A percentile compares a stretch with the other conserved stretches of the same genome.
phyloP scores from a whole-genome alignment of 2,113 vertebrate species.

The Hydrolagus affinis region DNA sequence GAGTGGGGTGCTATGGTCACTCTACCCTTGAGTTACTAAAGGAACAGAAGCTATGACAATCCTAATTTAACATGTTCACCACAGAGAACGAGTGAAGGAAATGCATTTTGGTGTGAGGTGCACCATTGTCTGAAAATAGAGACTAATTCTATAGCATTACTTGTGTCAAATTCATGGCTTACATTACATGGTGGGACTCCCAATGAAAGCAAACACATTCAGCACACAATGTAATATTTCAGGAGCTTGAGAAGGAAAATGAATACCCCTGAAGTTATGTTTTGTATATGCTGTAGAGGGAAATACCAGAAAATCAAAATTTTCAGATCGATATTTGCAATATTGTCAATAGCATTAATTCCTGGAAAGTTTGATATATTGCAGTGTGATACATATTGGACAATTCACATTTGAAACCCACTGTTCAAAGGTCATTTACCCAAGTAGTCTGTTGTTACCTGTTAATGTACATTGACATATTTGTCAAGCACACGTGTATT shows the following conservation, averaged over 20 bases:
- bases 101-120: not conserved
- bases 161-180: no score
- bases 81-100: not conserved
- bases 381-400: constrained; percentile 9
- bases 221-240: no score
- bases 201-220: not conserved
- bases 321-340: no score
- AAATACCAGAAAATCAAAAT: not conserved
- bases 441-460: constrained; percentile 10
- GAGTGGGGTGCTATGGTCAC: not conserved
- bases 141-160: not conserved
- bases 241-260: no score
- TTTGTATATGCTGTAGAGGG: constrained; percentile 7
- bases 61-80: not conserved
- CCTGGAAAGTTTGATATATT: not conserved
- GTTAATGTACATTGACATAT: not conserved
- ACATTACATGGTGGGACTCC: no score
- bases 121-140: not conserved
- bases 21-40: not conserved
- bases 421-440: not conserved
- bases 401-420: not conserved
- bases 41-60: not conserved
- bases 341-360: not conserved
- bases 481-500: constrained; percentile 2
- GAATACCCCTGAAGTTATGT: not conserved